Conservation (phyloP, 2,113 vertebrate genomes). For the Oryzias celebensis region DNA sequence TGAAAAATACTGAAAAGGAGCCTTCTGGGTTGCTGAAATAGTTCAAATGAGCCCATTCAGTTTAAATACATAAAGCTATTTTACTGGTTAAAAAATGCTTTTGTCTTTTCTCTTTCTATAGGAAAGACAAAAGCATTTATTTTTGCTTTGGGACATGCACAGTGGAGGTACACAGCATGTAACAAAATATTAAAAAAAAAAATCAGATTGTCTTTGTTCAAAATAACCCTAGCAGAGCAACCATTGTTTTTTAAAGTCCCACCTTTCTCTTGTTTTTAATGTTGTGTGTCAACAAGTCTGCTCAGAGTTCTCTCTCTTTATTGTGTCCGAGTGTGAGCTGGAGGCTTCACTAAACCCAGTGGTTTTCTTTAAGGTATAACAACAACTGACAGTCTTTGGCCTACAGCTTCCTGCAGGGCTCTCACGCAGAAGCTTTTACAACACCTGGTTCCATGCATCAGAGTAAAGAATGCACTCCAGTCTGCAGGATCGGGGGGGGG, state of each 20-base stretch:
- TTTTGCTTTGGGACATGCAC: neutral
- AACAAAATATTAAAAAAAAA: slow-evolving; percentile 23
- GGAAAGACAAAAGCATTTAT: too few species aligned
- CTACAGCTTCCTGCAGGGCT: slow-evolving; percentile 63
- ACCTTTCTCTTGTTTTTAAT: slow-evolving; percentile 48
- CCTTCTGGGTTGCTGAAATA: slow-evolving; percentile 10
- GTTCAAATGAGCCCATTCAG: slow-evolving; percentile 23
- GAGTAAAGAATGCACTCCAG: slow-evolving; percentile 28
- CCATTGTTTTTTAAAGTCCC: slow-evolving; percentile 53
- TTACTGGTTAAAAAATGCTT: neutral
- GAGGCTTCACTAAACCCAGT: slow-evolving; percentile 57
- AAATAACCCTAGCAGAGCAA: slow-evolving; percentile 27
- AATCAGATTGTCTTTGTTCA: slow-evolving; percentile 23
- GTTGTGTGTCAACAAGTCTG: slow-evolving; percentile 33
- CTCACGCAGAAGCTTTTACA: slow-evolving; percentile 61
- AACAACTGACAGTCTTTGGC: slow-evolving; percentile 62
- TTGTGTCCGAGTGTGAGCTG: slow-evolving; percentile 46
- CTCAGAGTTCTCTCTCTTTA: slow-evolving; percentile 41
- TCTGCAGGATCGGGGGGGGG: slow-evolving; percentile 29
- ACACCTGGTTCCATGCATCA: slow-evolving; percentile 57
- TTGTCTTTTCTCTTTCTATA: too few species aligned
- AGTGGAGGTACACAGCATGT: slow-evolving; percentile 18
- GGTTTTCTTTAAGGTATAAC: slow-evolving; percentile 62
- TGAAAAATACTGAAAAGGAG: slow-evolving; percentile 17
- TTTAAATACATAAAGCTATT: slow-evolving; percentile 14